Conservation (phyloP, 1,140 invertebrate species). For the Stenopsyche tienmushanensis region DNA sequence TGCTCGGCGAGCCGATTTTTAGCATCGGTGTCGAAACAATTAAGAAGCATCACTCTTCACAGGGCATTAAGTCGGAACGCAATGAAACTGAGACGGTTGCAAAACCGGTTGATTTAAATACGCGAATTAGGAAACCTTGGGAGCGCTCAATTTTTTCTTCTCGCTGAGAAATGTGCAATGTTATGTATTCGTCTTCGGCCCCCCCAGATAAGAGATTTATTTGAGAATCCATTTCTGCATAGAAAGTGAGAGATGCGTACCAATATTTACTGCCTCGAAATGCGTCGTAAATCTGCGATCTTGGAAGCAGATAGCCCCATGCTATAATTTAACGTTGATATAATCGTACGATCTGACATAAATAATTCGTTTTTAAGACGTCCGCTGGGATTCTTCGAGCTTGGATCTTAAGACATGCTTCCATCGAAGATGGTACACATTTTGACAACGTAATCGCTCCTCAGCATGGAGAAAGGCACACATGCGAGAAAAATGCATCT, state of each 20-base stretch:
- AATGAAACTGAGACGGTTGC: background rate
- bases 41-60: background rate
- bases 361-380: no score
- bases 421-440: no score
- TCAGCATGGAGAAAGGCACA: no score
- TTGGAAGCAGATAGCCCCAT: constrained; percentile 34
- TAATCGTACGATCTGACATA: no score
- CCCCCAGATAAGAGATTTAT: background rate
- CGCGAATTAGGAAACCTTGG: background rate
- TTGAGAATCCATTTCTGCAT: background rate
- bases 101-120: no score
- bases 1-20: background rate
- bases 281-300: background rate
- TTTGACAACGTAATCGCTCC: no score
- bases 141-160: background rate
- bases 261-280: background rate
- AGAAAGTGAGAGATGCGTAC: no score
- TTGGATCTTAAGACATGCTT: no score
- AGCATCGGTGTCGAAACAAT: background rate
- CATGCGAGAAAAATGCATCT: no score
- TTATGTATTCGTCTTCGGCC: no score
- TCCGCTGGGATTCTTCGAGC: no score
- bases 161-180: background rate
- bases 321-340: no score
- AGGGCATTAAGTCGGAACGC: background rate